Evolutionary conservation across 2,888 invertebrate genomes (phyloP), one percentile per base, ranked within the genome.

Genomic region (Creontiades dilutus): DNA sequence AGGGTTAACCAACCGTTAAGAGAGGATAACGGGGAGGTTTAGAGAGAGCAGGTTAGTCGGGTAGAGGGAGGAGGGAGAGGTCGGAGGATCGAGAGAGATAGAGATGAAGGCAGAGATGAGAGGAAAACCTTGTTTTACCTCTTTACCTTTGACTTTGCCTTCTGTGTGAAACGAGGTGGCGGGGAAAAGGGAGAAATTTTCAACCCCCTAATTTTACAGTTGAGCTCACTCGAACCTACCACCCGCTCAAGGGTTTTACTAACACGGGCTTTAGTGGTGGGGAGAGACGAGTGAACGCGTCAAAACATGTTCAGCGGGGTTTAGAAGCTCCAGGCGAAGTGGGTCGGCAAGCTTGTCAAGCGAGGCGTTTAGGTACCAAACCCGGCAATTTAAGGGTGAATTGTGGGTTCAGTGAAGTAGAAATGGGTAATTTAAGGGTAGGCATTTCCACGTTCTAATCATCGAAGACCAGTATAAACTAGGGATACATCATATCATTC

Each of bases 1-100:
- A 61, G 61, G 61, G 61, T 61, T 61, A 61, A 61, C 61, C 61
- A 61, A 61, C 61, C 61, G 61, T 61, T 61, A 61, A 61, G 61
- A 16, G 16, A 61, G 61, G 61, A 61, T 61, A 61, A 61, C 61
- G n/a, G 61, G 61, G 61, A 16, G 61, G 61, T 14, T 61, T 52
- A 52, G 52, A 13, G 52, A 52, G 52, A 16, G 52, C 16, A 37
- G 37, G 37, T 52, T 52, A 16, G n/a, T n/a, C n/a, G n/a, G n/a
- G n/a, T n/a, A n/a, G n/a, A n/a, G n/a, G n/a, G n/a, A n/a, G n/a
- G n/a, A n/a, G 52, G 16, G 52, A 52, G 52, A 52, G 52, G 16
- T 48, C 9, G 48, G 48, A 48, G 61, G 19, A 61, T 14, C 14
- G n/a, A 61, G 61, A 61, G 61, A 61, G 61, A 57, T 57, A 61